Base-by-base conservation (phyloP, 2,888 invertebrate genomes). In the Spilarctia lutea region DNA sequence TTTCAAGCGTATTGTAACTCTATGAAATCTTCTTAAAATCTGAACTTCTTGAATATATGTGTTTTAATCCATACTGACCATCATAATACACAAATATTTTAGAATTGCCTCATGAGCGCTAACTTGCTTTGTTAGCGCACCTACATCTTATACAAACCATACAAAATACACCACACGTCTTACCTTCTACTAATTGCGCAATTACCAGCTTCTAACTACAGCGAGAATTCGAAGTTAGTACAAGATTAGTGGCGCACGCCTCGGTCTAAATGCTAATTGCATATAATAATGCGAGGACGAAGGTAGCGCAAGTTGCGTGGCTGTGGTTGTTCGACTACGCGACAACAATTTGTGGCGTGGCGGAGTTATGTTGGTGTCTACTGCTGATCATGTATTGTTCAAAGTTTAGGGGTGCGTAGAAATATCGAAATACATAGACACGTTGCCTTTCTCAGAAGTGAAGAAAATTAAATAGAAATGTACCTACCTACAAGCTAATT, bases 261-360 rank as follows among this genome's bases (percentile, higher is more conserved):
- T 89, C 90, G 89, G 89, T 91, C 89, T 91, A 88, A 90, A 91
- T 90, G 89, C 90, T 94, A 94, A 94, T 94, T 93, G 93, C 88
- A 87, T 92, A 92, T 93, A 94, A 93, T 94, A 94, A 94, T 86
- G 91, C 82, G 86, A 84, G 88, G 88, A 91, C 91, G 91, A 91
- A 92, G 92, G 91, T 88, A 75, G 83, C 76, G 85, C 87, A 89
- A 89, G 87, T 91, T 90, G 88, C 88, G 88, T 86, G 86, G 65
- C 65, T 89, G 93, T 85, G 93, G 92, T 90, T 85, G 76, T 86
- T 83, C 87, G 88, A 20, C 73, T 71, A 91, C 89, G 83, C 88
- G 87, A 83, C 86, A 94, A 94, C 92, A 92, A 94, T 94, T 94
- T 93, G 94, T 86, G 93, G 93, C 82, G 80, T 83, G 81, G 87